Evolutionary conservation across 2,113 vertebrate genomes (phyloP), one percentile per base, ranked within the genome.

Genomic region (Irena cyanogastra): DNA sequence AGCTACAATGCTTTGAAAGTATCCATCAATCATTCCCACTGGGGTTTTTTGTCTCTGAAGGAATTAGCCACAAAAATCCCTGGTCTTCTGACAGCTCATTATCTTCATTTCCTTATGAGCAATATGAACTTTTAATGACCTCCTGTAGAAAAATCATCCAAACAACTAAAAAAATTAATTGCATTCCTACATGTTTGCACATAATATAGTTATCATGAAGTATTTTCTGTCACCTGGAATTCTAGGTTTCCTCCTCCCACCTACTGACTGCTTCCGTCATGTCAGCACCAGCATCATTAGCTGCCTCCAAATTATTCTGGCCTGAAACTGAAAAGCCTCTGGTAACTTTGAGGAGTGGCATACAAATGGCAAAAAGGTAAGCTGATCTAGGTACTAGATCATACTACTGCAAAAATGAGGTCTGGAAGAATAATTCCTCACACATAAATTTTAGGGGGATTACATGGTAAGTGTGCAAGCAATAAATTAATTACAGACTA

Each of bases 181-280:
- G 15, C 15, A 72, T 91, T 77, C 14, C 15, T 69, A 27, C 27
- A 16, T 68, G 13, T 78, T 89, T 77, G 33, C 42, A 27, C 11
- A 1, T 49, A 23, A 30, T 85, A 22, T 41, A 6, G 13, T 74
- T 90, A 70, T 35, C 24, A 57, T n/a, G 56, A n/a, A 16, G 16
- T 71, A 35, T 70, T 61, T 91, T 86, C 49, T 92, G 45, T 41
- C 52, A 83, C 83, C 49, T 61, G 72, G 44, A 93, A 93, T 95
- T 93, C 6, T 95, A 99, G 99, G 95, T 99, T 87, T 98, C 98
- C 1, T 91, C 98, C 21, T 96, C 98, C 21, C 99, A 99, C 74
- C 95, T 99, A 91, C 77, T 99, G 90, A 98, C 98, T 4, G 98
- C 98, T 44, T 98, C 99, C 2, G 94, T 99, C 64, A 99, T 99